phyloP scores from a whole-genome alignment of 1,140 invertebrate genomes.

The Diorhabda carinulata region DNA sequence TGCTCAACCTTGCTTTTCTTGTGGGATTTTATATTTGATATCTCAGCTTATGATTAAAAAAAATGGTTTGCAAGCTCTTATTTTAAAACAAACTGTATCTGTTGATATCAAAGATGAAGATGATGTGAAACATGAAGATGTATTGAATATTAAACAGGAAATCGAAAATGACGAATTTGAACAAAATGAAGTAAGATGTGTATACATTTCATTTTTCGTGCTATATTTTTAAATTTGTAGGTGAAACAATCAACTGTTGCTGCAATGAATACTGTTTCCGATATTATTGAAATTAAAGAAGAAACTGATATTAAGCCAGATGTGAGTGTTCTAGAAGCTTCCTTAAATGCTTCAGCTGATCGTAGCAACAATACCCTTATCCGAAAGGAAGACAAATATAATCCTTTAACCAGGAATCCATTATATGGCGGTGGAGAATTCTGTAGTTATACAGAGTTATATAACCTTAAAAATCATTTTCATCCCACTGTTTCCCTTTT shows the following conservation, averaged over 20 bases:
- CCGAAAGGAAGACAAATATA: conserved; percentile 53
- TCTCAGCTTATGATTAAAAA: conserved; percentile 61
- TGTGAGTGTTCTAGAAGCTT: conserved; percentile 12
- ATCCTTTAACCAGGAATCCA: conserved; percentile 78
- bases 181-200: neutral
- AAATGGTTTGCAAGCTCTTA: conserved; percentile 31
- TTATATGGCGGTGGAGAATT: conserved; percentile 70
- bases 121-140: conserved; percentile 33
- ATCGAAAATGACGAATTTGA: conserved; percentile 22
- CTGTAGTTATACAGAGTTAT: conserved; percentile 68
- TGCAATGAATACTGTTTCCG: neutral
- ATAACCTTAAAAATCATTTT: conserved; percentile 69
- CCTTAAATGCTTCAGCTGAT: conserved; percentile 25
- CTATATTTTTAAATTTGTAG: neutral
- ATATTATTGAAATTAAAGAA: conserved; percentile 27
- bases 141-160: conserved; percentile 21
- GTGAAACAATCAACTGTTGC: neutral
- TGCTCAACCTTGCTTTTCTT: conserved; percentile 61
- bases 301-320: conserved; percentile 31
- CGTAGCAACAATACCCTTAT: conserved; percentile 26
- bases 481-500: conserved; percentile 91
- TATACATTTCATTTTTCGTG: no score
- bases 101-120: conserved; percentile 38
- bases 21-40: conserved; percentile 75
- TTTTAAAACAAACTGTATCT: conserved; percentile 28